Conservation (phyloP, 1,140 invertebrate genomes). For the Pantala flavescens region DNA sequence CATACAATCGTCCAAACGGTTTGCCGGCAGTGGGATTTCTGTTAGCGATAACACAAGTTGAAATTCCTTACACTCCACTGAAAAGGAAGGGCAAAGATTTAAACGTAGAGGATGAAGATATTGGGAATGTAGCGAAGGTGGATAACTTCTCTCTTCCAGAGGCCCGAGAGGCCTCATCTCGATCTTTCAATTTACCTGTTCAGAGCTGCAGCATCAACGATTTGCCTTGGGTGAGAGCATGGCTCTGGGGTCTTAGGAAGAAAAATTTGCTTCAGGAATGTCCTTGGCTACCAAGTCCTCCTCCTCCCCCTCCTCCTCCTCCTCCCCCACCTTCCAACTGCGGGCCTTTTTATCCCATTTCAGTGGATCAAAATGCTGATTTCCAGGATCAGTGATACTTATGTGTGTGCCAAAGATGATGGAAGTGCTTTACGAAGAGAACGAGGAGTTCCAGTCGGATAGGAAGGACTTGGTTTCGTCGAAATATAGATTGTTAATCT, state of each 20-base stretch:
- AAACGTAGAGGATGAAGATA: too few species aligned
- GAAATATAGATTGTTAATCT: too few species aligned
- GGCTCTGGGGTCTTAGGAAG: background rate
- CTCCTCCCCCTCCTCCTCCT: background rate
- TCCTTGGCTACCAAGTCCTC: background rate
- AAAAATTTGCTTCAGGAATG: background rate
- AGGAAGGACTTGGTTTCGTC: too few species aligned
- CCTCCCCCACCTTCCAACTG: background rate
- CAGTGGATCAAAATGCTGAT: too few species aligned
- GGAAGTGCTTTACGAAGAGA: too few species aligned
- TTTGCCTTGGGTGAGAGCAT: background rate
- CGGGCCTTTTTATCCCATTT: background rate
- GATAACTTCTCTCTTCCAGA: background rate
- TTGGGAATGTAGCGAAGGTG: too few species aligned
- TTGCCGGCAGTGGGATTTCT: background rate
- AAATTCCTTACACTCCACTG: background rate
- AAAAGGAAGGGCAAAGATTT: too few species aligned
- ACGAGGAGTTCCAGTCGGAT: too few species aligned
- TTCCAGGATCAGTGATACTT: too few species aligned
- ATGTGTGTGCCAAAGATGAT: too few species aligned
- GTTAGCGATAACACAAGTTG: background rate
- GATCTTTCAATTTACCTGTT: background rate
- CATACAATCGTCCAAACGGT: background rate
- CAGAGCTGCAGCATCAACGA: background rate
- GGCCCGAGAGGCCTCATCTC: background rate